A percentile compares a stretch with the other conserved stretches of the same genome.
phyloP scores from a whole-genome alignment of 2,113 vertebrate genomes.

The Zosterops japonicus region DNA sequence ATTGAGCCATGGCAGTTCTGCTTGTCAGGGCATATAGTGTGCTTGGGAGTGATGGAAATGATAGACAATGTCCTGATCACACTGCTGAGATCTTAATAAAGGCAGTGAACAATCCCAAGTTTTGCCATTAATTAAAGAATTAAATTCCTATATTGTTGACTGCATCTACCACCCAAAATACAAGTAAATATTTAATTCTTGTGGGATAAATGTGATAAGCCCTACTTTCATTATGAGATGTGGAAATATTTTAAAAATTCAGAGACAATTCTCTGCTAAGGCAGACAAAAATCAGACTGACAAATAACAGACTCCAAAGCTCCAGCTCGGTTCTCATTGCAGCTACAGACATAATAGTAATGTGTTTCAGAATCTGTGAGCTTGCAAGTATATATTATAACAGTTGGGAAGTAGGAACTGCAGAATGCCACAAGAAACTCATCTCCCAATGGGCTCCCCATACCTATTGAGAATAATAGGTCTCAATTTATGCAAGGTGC shows the following conservation, averaged over 20 bases:
- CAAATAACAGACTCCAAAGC: neutral
- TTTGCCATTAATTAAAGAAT: neutral
- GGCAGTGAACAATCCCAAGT: neutral
- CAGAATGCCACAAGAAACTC: neutral
- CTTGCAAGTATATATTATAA: neutral
- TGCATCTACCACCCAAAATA: neutral
- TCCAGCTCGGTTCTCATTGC: neutral
- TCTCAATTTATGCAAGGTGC: conserved; percentile 2
- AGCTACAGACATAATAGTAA: neutral
- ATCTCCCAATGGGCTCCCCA: neutral
- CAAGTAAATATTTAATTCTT: neutral
- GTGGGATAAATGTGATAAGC: neutral
- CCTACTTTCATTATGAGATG: neutral
- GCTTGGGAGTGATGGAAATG: neutral
- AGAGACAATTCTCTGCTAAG: neutral
- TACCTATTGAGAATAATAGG: neutral
- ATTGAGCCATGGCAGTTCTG: conserved; percentile 25
- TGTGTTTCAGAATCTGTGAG: neutral
- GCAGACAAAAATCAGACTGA: neutral
- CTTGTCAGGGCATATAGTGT: conserved; percentile 11
- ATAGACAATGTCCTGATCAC: neutral
- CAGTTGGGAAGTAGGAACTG: neutral
- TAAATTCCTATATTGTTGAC: neutral
- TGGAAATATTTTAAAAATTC: neutral
- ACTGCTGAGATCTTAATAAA: neutral